Base-by-base conservation (phyloP, 2,797 vertebrate species). In the Tarsius wallacei region DNA sequence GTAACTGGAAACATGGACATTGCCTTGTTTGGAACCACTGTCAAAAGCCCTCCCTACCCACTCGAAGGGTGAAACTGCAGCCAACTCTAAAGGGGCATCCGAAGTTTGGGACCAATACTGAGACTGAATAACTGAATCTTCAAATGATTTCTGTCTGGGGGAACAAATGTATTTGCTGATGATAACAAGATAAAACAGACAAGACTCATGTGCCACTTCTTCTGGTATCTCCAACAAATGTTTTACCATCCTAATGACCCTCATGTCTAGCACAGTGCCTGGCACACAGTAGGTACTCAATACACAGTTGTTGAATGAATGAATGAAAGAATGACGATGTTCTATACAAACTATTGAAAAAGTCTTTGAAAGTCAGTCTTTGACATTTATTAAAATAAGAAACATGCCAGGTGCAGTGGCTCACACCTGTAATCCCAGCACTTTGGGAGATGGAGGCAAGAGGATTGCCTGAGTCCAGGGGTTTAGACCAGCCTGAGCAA, bases 111-210 rank as follows among this genome's bases (percentile, higher is more conserved):
- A 73, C 81, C 61, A 90, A 90, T 73, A 92, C 13, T 47, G 21
- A 88, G 49, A 87, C 90, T 68, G 81, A 95, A 78, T 80, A 74
- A 87, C 26, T 81, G 76, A 84, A 31, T 1, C 49, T 90, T 95
- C 71, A 91, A 92, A 49, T 91, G n/a, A 77, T 68, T 85, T 91
- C 84, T 88, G 17, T 85, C 66, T 93, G 24, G 51, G 28, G n/a
- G 11, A 81, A 88, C 57, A 90, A 73, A 87, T 83, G 33, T 53
- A 90, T 93, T 91, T 63, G 63, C 64, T 97, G 64, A 93, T 42
- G 15, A 71, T 89, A 28, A 76, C 19, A 81, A 76, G 16, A 36
- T 61, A 68, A 93, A 93, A 89, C 14, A 61, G 57, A 59, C 24
- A 94, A 73, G 28, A 49, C 42, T 82, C n/a, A 70, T 10, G 51